Conservation (phyloP, 2,113 vertebrate species). For the Arvicanthis niloticus region DNA sequence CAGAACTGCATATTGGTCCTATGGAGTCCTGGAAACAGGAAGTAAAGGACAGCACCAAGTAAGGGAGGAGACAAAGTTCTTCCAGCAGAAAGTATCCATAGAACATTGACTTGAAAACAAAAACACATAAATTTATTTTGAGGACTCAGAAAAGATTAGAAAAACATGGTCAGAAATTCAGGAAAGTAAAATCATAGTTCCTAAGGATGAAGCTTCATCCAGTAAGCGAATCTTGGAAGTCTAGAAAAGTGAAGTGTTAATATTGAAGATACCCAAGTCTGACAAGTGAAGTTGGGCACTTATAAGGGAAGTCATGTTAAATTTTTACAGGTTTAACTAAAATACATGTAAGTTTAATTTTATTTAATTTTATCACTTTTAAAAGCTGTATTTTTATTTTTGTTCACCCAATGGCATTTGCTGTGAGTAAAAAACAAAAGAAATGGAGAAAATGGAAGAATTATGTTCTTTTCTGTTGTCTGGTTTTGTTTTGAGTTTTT, state of each 20-base stretch:
- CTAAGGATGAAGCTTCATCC: background rate
- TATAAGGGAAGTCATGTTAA: background rate
- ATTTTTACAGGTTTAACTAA: background rate
- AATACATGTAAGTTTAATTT: background rate
- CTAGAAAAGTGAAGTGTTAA: background rate
- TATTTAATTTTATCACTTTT: background rate
- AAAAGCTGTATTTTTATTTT: background rate
- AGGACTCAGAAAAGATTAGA: no score
- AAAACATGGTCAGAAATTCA: background rate
- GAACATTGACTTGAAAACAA: background rate
- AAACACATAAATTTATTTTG: background rate
- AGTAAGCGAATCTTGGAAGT: background rate
- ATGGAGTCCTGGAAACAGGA: background rate
- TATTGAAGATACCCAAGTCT: background rate
- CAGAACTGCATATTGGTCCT: accelerated
- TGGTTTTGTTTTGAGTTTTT: background rate
- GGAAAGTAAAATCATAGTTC: background rate
- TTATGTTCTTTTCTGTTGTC: background rate
- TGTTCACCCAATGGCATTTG: background rate
- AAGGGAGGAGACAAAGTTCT: background rate
- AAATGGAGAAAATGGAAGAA: background rate
- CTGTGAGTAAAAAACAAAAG: background rate
- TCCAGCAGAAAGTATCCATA: background rate
- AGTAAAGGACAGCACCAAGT: background rate
- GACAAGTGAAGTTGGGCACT: background rate